phyloP scores from a whole-genome alignment of 2,888 invertebrate genomes.

The Hololepta plana region DNA sequence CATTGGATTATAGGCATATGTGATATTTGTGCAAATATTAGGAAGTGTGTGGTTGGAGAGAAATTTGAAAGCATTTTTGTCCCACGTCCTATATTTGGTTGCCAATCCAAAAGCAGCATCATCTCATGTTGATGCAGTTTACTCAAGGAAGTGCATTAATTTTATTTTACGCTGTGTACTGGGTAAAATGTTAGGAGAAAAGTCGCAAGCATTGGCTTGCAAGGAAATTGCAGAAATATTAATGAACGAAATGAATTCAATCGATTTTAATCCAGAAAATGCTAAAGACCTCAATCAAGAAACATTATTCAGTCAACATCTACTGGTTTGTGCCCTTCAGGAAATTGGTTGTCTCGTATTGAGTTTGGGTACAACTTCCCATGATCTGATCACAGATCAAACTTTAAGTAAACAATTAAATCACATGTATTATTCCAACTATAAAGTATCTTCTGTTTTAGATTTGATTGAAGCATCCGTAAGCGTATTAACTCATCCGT shows the following conservation, averaged over 20 bases:
- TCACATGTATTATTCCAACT: neutral
- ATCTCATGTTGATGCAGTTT: constrained; percentile 94
- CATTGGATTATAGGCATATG: constrained; percentile 78
- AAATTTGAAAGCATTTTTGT: constrained; percentile 69
- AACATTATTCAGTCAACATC: constrained; percentile 76
- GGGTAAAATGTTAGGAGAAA: constrained; percentile 90
- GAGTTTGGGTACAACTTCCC: constrained; percentile 87
- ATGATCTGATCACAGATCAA: constrained; percentile 76
- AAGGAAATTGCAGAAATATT: constrained; percentile 86
- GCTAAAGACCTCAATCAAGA: constrained; percentile 85
- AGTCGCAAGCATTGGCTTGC: constrained; percentile 89
- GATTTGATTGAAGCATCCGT: constrained; percentile 60
- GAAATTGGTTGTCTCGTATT: constrained; percentile 82
- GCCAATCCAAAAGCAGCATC: constrained; percentile 91
- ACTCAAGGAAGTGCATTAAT: constrained; percentile 92
- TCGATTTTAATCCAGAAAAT: constrained; percentile 83
- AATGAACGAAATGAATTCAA: constrained; percentile 87
- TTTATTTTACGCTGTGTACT: constrained; percentile 84
- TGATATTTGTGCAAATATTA: constrained; percentile 84
- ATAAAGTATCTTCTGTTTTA: constrained; percentile 13
- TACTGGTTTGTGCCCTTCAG: constrained; percentile 82
- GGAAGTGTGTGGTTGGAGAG: constrained; percentile 91
- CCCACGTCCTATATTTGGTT: constrained; percentile 81
- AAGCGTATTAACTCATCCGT: constrained; percentile 82
- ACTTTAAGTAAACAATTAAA: constrained; percentile 42